Percentiles rank a stretch among this genome's conserved stretches.
Evolutionary conservation across 64 coral and sea anemone species (phyloP).

Genomic region (Actinia tenebrosa): DNA sequence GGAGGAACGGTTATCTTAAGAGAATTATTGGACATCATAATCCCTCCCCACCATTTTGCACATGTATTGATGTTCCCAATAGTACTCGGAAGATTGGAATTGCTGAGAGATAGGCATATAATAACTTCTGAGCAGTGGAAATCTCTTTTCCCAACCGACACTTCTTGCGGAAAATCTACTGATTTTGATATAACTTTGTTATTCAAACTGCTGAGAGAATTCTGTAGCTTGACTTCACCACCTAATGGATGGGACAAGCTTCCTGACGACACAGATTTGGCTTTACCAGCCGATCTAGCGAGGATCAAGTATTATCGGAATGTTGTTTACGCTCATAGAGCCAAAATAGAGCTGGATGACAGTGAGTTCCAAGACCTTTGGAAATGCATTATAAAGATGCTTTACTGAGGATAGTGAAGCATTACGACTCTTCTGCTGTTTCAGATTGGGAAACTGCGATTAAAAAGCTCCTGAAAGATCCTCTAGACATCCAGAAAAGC

Average conservation of each 20-base stretch:
- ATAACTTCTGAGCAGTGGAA: neutral
- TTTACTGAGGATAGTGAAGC: neutral
- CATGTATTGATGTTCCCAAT: no score
- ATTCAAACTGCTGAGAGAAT: constrained; percentile 19
- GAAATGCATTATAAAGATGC: neutral
- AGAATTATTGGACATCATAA: no score
- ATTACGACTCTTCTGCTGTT: neutral
- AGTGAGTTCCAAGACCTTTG: neutral
- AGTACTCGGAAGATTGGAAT: no score
- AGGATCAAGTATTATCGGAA: constrained; percentile 17
- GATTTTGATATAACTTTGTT: constrained; percentile 25
- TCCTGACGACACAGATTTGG: neutral
- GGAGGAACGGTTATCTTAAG: no score
- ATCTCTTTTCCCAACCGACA: neutral
- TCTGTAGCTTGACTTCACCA: neutral
- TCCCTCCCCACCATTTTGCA: no score
- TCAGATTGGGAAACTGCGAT: neutral
- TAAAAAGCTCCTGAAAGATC: neutral
- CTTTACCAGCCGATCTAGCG: constrained; percentile 8
- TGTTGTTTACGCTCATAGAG: neutral
- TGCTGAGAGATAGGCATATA: no score
- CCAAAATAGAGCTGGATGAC: neutral
- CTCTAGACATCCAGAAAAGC: neutral
- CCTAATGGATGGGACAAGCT: neutral
- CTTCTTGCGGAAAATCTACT: constrained; percentile 5